Evolutionary conservation across 2,113 vertebrate genomes (phyloP).

Genomic region (Ctenomys sociabilis): DNA sequence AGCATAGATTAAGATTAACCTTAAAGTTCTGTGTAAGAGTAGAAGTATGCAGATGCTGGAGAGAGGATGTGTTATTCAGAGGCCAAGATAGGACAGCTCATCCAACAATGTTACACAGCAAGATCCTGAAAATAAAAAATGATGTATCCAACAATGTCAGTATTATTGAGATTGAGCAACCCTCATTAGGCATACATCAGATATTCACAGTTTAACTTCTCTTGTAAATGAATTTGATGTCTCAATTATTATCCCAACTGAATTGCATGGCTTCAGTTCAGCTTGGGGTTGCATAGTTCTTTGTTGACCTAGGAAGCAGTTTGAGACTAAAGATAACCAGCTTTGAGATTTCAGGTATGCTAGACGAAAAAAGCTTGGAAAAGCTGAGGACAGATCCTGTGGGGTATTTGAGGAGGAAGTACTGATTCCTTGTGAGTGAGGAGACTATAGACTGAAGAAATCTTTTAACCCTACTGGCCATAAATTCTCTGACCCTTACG

Average conservation of each 20-base stretch:
- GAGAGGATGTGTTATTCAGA: not conserved
- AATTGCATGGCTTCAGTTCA: not conserved
- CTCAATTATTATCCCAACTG: not conserved
- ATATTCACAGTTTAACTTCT: constrained; percentile 26
- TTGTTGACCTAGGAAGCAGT: constrained; percentile 10
- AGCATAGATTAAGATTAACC: constrained; percentile 27
- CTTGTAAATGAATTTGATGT: constrained; percentile 1
- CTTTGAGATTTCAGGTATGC: not conserved
- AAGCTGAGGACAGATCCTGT: constrained; percentile 1
- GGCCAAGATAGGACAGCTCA: not conserved
- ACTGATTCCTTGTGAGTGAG: not conserved
- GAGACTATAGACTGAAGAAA: not conserved
- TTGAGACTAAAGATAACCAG: not conserved
- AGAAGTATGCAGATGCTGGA: not conserved
- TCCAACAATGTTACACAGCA: not conserved
- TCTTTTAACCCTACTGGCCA: not conserved
- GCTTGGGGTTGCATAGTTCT: not conserved
- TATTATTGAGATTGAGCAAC: not conserved
- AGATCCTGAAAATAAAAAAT: not conserved
- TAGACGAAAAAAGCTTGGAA: not conserved
- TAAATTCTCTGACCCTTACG: constrained; percentile 5
- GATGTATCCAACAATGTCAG: not conserved
- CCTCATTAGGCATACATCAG: not conserved
- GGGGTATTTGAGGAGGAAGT: not conserved
- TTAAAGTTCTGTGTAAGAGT: not conserved